Base-by-base conservation (phyloP, 2,888 invertebrate genomes). In the Cerastis rubricosa region DNA sequence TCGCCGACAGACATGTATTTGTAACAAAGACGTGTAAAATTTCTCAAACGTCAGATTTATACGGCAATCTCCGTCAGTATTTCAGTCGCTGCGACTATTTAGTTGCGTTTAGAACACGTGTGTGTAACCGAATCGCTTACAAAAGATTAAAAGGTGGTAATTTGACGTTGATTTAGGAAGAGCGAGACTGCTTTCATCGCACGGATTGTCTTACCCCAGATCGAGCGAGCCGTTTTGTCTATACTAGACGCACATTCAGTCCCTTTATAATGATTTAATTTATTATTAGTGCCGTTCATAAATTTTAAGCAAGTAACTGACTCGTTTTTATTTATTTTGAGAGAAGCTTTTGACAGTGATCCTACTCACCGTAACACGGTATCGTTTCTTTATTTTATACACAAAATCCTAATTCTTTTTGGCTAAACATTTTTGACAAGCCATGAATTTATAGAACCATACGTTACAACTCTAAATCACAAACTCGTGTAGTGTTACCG, bases 91-190 rank as follows among this genome's bases (percentile, higher is more conserved):
- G 83, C 80, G 89, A 88, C 90, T 90, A 89, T 93, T 91, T 92
- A 92, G 91, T 87, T 86, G 80, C 87, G 90, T 87, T 88, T 91
- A 88, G 93, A 93, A 94, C 95, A 95, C 95, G 95, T 95, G 94
- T 94, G 94, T 95, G 96, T 94, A 96, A 96, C 95, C 93, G 90
- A 94, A 96, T 95, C 95, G 93, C 91, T 92, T 90, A 93, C 95
- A 94, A 94, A 94, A 95, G 96, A 95, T 96, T 96, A 96, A 94
- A 95, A 95, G 94, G 95, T 96, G 95, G 95, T 96, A 96, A 96
- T 96, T 96, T 96, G 96, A 96, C 96, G 90, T 96, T 96, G 96
- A 96, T 96, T 95, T 96, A 96, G 93, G 93, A 92, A 93, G 93
- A 94, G 91, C 90, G 88, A 89, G 89, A 83, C 86, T 86, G 91